Percentiles rank a stretch among this genome's conserved stretches.
Evolutionary conservation across 2,113 vertebrate species (phyloP).

Genomic region (Lethenteron reissneri): DNA sequence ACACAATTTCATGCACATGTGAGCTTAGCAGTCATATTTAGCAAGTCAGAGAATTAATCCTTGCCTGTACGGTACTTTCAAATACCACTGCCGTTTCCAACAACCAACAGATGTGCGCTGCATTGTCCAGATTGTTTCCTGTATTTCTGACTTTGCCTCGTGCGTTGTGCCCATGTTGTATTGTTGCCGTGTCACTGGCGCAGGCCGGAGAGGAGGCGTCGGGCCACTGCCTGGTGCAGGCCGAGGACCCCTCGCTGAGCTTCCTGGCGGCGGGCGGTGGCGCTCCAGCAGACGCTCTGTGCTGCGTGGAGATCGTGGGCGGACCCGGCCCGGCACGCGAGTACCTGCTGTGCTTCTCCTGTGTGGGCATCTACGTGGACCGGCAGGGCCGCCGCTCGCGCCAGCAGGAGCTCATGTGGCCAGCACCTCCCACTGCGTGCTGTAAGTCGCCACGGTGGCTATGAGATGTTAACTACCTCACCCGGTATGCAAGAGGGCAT

Average conservation of each 20-base stretch:
- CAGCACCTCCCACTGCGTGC: constrained; percentile 50
- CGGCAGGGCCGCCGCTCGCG: constrained; percentile 78
- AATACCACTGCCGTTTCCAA: too few species aligned
- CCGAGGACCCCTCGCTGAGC: constrained; percentile 68
- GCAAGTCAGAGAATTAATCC: too few species aligned
- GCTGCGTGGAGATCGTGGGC: constrained; percentile 79
- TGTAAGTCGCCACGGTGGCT: constrained; percentile 37
- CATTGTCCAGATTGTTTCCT: too few species aligned
- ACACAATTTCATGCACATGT: too few species aligned
- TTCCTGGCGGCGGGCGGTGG: constrained; percentile 63
- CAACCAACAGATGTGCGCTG: too few species aligned
- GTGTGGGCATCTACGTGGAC: constrained; percentile 81
- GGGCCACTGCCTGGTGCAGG: constrained; percentile 57
- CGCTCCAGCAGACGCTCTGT: constrained; percentile 38
- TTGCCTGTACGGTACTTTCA: too few species aligned
- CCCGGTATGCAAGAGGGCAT: too few species aligned
- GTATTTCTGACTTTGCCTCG: too few species aligned
- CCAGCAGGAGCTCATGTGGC: constrained; percentile 96
- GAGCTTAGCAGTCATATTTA: too few species aligned
- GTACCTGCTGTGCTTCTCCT: constrained; percentile 86
- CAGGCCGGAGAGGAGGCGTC: neutral
- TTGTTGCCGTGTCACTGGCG: too few species aligned
- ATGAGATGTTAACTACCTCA: too few species aligned
- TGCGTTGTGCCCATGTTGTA: too few species aligned
- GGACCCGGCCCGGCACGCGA: constrained; percentile 33